These are phyloP conservation scores for Platysternon megacephalum DNA, from an alignment of 2,113 vertebrate genomes.

Conservation along the genomic window DNA sequence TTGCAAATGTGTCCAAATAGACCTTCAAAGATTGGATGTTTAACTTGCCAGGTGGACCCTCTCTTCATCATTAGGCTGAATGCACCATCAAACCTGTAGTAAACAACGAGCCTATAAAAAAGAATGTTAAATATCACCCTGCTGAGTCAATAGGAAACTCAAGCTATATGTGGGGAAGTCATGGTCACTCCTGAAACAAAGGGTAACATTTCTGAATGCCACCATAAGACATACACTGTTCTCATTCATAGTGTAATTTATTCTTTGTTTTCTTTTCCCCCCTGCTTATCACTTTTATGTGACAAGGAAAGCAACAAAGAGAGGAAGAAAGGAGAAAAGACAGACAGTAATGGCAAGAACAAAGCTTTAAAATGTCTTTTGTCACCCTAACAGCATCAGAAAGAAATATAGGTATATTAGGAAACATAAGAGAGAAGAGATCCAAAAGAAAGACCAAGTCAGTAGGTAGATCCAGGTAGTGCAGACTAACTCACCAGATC, in stretches of 20 bases:
- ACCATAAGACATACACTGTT: slow-evolving; percentile 27
- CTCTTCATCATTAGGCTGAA: slow-evolving; percentile 71
- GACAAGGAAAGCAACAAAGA: slow-evolving; percentile 56
- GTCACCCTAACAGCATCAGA: slow-evolving; percentile 30
- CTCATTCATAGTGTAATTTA: slow-evolving; percentile 47
- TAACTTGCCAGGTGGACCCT: slow-evolving; percentile 62
- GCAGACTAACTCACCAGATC: not conserved
- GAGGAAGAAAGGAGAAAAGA: not conserved
- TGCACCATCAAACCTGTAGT: slow-evolving; percentile 62
- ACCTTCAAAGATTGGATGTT: slow-evolving; percentile 67
- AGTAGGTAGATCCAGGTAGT: not conserved
- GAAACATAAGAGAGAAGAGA: slow-evolving; percentile 33
- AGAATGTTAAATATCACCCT: slow-evolving; percentile 59
- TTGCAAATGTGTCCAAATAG: slow-evolving; percentile 44
- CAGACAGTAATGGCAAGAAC: slow-evolving; percentile 26
- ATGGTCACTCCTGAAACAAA: slow-evolving; percentile 70
- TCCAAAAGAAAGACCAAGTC: slow-evolving; percentile 18
- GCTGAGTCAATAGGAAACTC: slow-evolving; percentile 69
- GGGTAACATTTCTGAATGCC: slow-evolving; percentile 54
- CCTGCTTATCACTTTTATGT: slow-evolving; percentile 36
- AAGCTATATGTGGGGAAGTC: slow-evolving; percentile 54
- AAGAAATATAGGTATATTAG: slow-evolving; percentile 58
- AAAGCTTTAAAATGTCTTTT: slow-evolving; percentile 61
- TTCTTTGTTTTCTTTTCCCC: slow-evolving; percentile 49
- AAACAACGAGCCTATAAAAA: slow-evolving; percentile 63